These are phyloP conservation scores for Rachycentron canadum DNA, from an alignment of 2,797 vertebrate genomes.

Conservation along the genomic window DNA sequence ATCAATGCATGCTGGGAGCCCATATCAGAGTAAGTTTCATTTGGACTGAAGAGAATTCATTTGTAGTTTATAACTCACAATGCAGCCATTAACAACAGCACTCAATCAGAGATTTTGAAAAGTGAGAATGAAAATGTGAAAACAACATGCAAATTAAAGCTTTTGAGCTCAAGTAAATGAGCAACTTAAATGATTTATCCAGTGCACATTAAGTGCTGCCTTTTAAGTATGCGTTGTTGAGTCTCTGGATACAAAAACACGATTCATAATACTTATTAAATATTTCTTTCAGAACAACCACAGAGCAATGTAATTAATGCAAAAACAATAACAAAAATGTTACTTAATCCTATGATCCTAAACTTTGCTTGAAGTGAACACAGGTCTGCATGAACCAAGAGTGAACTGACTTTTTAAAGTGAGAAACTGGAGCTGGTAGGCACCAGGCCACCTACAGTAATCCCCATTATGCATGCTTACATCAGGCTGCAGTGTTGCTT, in stretches of 20 bases:
- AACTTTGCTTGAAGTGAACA: constrained; percentile 50
- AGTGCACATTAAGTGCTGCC: constrained; percentile 59
- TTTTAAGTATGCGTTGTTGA: constrained; percentile 61
- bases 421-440: constrained; percentile 64
- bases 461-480: constrained; percentile 83
- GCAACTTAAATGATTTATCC: constrained; percentile 74
- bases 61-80: constrained; percentile 82
- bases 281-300: constrained; percentile 25
- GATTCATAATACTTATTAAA: constrained; percentile 44
- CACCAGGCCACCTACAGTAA: constrained; percentile 66
- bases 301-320: constrained; percentile 24
- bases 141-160: constrained; percentile 78
- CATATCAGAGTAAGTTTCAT: constrained; percentile 80
- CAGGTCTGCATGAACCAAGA: constrained; percentile 26
- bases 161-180: constrained; percentile 72
- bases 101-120: constrained; percentile 75
- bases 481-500: constrained; percentile 81
- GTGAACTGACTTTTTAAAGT: constrained; percentile 17
- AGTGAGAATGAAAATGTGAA: constrained; percentile 68
- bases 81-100: constrained; percentile 75
- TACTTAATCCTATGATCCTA: constrained; percentile 38
- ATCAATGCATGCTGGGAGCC: constrained; percentile 82
- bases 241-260: constrained; percentile 45
- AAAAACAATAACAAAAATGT: constrained; percentile 48
- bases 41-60: constrained; percentile 81